Base-by-base conservation (phyloP, 2,113 vertebrate species). In the Calidris pugnax region DNA sequence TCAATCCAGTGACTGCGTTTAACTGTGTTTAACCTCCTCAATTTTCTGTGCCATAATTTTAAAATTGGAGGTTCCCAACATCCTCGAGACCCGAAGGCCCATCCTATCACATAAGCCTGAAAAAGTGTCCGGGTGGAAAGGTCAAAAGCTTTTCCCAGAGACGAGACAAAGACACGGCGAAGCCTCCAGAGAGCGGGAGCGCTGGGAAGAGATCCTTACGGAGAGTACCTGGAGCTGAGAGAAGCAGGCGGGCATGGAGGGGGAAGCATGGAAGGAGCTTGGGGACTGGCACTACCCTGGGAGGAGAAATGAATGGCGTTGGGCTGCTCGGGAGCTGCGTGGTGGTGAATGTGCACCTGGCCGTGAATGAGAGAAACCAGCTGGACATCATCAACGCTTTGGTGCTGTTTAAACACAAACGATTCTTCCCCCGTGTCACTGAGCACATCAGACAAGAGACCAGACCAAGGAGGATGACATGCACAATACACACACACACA, bases 191-290 rank as follows among this genome's bases (percentile, higher is more conserved):
- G 75, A 81, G 81, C 11, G 0, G 82, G 55, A 7, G 12, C 16
- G 17, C 45, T 28, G 83, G 55, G 63, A 13, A 27, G 39, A 59
- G 17, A 1, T 90, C 74, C 74, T 60, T 37, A 79, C 0, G 32
- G 84, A 78, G 91, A 86, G 82, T 33, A 93, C 94, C 95, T 75
- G 93, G 87, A 92, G 93, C 92, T 71, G 76, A 87, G 95, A 93
- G 93, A 62, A 78, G 91, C 85, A 51, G 79, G 95, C 27, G 39
- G 95, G 67, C 63, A 56, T 91, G 91, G 95, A 30, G 14, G 11
- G 84, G 48, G 67, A 43, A 33, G 77, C 74, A 15, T 84, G 83
- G 64, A 51, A n/a, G 14, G 88, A 57, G 53, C 1, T 3, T 8
- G 57, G 75, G 68, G 59, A 14, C 78, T 88, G 89, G 95, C 95